A percentile compares a stretch with the other conserved stretches of the same genome.
Conservation (phyloP, 2,113 vertebrate genomes). For the Alouatta palliata region DNA sequence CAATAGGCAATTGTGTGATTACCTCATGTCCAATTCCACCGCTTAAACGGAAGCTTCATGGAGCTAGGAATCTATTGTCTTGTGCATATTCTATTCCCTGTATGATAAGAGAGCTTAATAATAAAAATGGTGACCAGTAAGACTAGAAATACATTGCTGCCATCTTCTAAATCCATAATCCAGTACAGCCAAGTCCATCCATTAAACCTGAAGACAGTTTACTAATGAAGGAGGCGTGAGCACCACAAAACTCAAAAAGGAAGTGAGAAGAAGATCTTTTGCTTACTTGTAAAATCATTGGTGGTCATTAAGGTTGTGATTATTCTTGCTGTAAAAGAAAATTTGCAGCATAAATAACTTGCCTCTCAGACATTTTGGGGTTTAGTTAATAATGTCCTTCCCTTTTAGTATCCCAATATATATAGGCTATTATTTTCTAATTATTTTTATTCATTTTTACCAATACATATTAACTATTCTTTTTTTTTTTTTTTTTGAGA, state of each 20-base stretch:
- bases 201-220: not conserved
- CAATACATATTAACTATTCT: not conserved
- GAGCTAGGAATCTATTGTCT: not conserved
- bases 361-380: not conserved
- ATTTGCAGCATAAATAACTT: not conserved
- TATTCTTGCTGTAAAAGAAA: slow-evolving; percentile 91
- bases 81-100: too few relatives aligned
- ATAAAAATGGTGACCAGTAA: not conserved
- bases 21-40: not conserved
- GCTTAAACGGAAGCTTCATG: not conserved
- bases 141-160: not conserved
- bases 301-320: slow-evolving; percentile 93
- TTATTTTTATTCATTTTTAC: too few relatives aligned
- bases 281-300: slow-evolving; percentile 91
- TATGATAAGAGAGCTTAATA: not conserved
- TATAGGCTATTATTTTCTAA: not conserved
- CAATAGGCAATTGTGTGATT: not conserved
- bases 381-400: not conserved
- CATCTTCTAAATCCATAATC: not conserved
- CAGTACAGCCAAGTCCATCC: rapidly evolving
- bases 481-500: too few relatives aligned
- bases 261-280: not conserved
- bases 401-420: not conserved
- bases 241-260: too few relatives aligned
- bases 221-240: not conserved